Evolutionary conservation across 2,797 vertebrate species (phyloP).

Genomic region (Aeoliscus strigatus): DNA sequence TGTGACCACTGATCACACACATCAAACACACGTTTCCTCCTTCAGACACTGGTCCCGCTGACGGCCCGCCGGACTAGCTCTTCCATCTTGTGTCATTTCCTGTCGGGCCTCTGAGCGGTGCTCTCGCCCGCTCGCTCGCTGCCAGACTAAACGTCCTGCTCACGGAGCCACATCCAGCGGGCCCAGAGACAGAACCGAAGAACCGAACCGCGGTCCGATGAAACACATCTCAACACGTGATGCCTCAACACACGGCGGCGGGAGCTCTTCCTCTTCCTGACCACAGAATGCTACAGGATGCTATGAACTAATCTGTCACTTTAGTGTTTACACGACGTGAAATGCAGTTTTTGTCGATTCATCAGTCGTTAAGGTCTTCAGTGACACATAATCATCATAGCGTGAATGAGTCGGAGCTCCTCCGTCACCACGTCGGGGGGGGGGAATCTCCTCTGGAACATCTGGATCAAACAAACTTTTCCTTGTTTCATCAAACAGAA

Average conservation of each 20-base stretch:
- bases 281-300: too few species aligned
- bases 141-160: conserved; percentile 77
- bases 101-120: conserved; percentile 38
- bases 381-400: too few species aligned
- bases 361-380: too few species aligned
- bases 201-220: conserved; percentile 16
- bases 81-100: conserved; percentile 50
- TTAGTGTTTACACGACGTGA: too few species aligned
- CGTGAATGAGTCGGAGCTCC: conserved; percentile 6
- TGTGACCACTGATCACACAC: conserved; percentile 6
- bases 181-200: conserved; percentile 11
- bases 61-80: conserved; percentile 11
- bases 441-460: conserved; percentile 29
- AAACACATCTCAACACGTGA: conserved; percentile 13
- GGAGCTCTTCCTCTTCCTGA: too few species aligned
- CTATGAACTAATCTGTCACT: too few species aligned
- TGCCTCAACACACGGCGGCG: neutral
- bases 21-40: too few species aligned
- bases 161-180: conserved; percentile 27
- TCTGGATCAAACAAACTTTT: conserved; percentile 46
- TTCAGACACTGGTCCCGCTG: too few species aligned
- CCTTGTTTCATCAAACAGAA: conserved; percentile 39
- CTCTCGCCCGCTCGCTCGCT: conserved; percentile 36
- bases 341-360: neutral
- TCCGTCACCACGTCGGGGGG: conserved; percentile 42